Evolutionary conservation across 2,113 vertebrate genomes (phyloP), one percentile per base, ranked within the genome.

Genomic region (Sphyrna mokarran): DNA sequence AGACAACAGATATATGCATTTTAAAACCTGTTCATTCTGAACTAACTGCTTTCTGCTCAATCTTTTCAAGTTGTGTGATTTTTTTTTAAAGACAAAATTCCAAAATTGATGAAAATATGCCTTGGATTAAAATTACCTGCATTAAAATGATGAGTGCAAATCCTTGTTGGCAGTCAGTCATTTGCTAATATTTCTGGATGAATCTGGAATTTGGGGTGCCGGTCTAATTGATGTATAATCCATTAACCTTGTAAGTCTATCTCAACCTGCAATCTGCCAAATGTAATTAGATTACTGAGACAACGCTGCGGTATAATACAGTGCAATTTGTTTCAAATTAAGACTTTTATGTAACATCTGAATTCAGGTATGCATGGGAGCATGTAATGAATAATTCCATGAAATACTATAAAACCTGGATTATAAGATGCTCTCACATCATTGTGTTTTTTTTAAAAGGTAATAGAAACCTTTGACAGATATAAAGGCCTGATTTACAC

Each of bases 221-320:
- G 33, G 54, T 68, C 58, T 66, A 91, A 91, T 58, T 2, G 89
- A 91, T 91, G n/a, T 91, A 90, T 63, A 91, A 63, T 91, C 61
- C 33, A 66, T 37, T 63, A 93, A 23, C 61, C 33, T 93, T 66
- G 33, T 93, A 37, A 37, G 89, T 93, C 33, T 8, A 93, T 68
- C 89, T 93, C 61, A 91, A 68, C n/a, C 66, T 93, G 61, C 33
- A 93, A 93, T 37, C 61, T 93, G 89, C 66, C 61, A 93, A 37
- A 93, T 93, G 61, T 63, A 66, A 66, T 68, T 68, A 93, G 14
- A 93, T 66, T 93, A 66, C 89, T 68, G 61, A 93, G 61, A 93
- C 33, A 66, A 66, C 33, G 18, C 26, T 61, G 87, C 58, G 48
- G 48, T 29, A 61, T 89, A 23, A 89, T 89, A 89, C 29, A 29